These are phyloP conservation scores for Gambelia wislizenii DNA, from an alignment of 2,797 vertebrate genomes.

Conservation along the genomic window DNA sequence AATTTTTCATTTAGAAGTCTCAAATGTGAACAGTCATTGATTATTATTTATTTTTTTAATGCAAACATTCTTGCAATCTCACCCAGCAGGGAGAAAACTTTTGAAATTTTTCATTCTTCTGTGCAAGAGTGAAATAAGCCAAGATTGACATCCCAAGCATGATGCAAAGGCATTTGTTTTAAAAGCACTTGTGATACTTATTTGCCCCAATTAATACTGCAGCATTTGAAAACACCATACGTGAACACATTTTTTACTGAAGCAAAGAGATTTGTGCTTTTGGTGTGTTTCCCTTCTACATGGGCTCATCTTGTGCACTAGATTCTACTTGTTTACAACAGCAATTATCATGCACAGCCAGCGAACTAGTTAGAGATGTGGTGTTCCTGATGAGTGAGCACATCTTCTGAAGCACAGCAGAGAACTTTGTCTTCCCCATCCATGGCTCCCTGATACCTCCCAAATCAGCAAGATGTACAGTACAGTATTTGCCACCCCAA, in stretches of 20 bases:
- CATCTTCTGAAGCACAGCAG: background rate
- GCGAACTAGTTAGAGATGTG: background rate
- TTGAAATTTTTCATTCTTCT: no score
- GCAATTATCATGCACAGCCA: background rate
- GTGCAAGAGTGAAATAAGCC: no score
- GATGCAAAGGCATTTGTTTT: background rate
- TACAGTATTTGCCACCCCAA: slow-evolving; percentile 66
- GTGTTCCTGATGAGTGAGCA: background rate
- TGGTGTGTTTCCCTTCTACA: background rate
- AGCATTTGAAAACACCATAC: background rate
- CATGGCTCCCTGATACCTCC: slow-evolving; percentile 47
- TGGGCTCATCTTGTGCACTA: background rate
- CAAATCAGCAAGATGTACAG: slow-evolving; percentile 69
- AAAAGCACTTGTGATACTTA: background rate
- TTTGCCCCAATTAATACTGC: background rate
- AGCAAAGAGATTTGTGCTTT: background rate
- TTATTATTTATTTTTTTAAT: no score
- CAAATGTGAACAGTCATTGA: no score
- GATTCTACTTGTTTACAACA: background rate
- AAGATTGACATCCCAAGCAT: no score
- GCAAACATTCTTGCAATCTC: no score
- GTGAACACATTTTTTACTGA: background rate
- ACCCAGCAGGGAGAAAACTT: no score
- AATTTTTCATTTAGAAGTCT: no score
- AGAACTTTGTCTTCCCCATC: background rate